Conservation (phyloP, 2,113 vertebrate species). For the Archilochus colubris region DNA sequence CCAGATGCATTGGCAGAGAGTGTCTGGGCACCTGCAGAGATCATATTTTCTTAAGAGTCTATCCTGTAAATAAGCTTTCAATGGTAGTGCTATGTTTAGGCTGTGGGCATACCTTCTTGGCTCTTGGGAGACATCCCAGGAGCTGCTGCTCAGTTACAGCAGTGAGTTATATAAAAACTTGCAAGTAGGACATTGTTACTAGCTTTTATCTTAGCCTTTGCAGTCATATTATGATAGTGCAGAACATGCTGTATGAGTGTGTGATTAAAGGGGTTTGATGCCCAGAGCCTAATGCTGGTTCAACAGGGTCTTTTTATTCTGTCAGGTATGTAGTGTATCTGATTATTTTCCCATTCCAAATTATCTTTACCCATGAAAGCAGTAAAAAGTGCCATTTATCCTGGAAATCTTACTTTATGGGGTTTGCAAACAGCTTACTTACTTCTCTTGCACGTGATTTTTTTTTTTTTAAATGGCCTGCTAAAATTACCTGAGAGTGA, state of each 20-base stretch:
- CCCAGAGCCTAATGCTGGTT: not conserved
- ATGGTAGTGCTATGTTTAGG: not conserved
- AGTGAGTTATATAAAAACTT: not conserved
- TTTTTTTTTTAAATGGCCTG: not conserved
- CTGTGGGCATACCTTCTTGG: not conserved
- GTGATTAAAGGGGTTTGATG: not conserved
- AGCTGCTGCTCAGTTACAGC: not conserved
- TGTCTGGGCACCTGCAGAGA: not conserved
- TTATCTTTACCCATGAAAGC: not conserved
- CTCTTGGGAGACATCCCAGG: not conserved
- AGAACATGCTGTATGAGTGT: not conserved
- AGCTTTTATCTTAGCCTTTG: not conserved
- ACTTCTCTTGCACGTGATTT: not conserved
- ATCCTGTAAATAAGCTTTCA: not conserved
- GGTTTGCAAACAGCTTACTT: not conserved
- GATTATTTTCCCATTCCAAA: not conserved
- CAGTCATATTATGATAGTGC: not conserved
- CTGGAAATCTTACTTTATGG: not conserved
- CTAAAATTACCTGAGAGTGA: slow-evolving; percentile 55
- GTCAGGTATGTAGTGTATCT: not conserved
- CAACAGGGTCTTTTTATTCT: not conserved
- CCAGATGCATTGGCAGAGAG: not conserved
- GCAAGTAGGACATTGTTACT: rapidly evolving
- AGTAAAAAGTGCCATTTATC: not conserved
- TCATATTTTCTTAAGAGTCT: not conserved